Evolutionary conservation across 2,113 vertebrate genomes (phyloP).

Genomic region (Seriola dumerili): DNA sequence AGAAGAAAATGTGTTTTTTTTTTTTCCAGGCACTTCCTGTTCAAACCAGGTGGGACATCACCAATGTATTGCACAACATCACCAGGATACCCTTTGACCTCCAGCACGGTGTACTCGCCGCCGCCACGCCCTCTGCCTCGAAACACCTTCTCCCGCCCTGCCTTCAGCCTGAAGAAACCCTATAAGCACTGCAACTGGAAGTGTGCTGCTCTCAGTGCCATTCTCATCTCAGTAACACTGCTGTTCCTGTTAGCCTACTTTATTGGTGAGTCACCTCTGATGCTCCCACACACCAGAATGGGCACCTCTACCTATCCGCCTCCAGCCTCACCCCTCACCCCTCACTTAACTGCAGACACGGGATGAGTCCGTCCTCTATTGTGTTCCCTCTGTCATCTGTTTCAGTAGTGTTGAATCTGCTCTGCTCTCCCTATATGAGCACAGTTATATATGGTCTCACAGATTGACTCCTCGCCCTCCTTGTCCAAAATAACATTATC

Average conservation of each 20-base stretch:
- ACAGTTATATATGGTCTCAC: conserved; percentile 48
- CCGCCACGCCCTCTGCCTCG: conserved; percentile 96
- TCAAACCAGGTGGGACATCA: conserved; percentile 98
- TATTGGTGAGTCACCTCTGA: conserved; percentile 90
- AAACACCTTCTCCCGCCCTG: conserved; percentile 94
- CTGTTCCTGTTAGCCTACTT: conserved; percentile 97
- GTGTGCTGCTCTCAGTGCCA: conserved; percentile 96
- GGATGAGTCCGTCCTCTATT: conserved; percentile 40
- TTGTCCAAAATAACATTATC: conserved; percentile 73
- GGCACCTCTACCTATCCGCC: background rate
- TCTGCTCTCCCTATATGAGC: conserved; percentile 17
- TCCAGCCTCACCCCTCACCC: conserved; percentile 16
- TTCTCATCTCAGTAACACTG: conserved; percentile 93
- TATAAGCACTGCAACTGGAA: conserved; percentile 99
- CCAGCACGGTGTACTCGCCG: conserved; percentile 98
- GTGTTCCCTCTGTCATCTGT: conserved; percentile 31
- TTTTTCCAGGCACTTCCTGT: conserved; percentile 95
- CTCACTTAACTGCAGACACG: conserved; percentile 30
- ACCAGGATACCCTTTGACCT: conserved; percentile 97
- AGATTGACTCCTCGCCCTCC: conserved; percentile 65
- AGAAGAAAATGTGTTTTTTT: conserved; percentile 24
- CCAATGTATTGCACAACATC: conserved; percentile 98
- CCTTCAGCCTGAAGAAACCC: conserved; percentile 98
- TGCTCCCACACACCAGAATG: conserved; percentile 12
- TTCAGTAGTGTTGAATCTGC: conserved; percentile 59